Evolutionary conservation across 2,888 invertebrate species (phyloP).

Genomic region (Glyphotaelius pellucidus): DNA sequence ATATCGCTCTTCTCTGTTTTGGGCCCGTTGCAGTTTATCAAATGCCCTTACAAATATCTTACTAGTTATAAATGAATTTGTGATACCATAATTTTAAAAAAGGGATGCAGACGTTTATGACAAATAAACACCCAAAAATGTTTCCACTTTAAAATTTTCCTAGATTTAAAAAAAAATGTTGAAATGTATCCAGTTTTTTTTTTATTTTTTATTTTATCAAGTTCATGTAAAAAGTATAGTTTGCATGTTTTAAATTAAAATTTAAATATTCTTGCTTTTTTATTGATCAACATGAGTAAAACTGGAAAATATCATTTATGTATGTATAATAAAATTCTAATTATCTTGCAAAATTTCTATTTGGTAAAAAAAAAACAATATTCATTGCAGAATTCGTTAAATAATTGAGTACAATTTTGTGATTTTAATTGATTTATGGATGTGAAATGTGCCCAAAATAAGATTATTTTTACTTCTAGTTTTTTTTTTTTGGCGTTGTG

Average conservation of each 20-base stretch:
- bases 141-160: background rate
- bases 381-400: background rate
- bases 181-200: background rate
- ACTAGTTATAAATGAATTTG: background rate
- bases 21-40: slow-evolving; percentile 5
- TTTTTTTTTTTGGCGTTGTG: background rate
- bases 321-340: background rate
- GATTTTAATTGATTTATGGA: background rate
- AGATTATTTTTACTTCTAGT: background rate
- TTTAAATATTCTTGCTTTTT: background rate
- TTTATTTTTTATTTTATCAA: no score
- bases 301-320: background rate
- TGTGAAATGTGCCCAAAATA: background rate
- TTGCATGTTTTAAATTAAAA: background rate
- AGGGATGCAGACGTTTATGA: background rate
- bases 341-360: background rate
- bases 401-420: background rate
- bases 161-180: background rate
- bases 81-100: background rate
- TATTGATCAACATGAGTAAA: background rate
- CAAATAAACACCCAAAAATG: background rate
- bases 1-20: background rate
- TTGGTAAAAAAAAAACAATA: background rate
- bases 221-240: background rate
- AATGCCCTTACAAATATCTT: slow-evolving; percentile 6